These are phyloP conservation scores for Trachops cirrhosus DNA, from an alignment of 2,797 vertebrate species.

Conservation along the genomic window DNA sequence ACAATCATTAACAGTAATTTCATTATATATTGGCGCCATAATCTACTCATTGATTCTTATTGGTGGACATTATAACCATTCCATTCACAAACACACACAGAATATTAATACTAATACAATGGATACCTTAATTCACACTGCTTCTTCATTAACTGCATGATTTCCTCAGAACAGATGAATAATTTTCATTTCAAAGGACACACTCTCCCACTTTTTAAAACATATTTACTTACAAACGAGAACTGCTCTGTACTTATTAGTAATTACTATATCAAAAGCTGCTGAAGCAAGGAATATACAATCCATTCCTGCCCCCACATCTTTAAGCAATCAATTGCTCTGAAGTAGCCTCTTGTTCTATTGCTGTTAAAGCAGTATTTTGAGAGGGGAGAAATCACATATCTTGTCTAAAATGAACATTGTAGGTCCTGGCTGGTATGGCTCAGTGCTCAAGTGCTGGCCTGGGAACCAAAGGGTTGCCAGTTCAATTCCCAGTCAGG, in stretches of 20 bases:
- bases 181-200: slow-evolving; percentile 37
- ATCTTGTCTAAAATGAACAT: neutral
- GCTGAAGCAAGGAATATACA: neutral
- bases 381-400: neutral
- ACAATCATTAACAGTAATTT: neutral
- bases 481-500: too few relatives aligned
- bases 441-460: too few relatives aligned
- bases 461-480: too few relatives aligned
- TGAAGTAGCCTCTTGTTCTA: neutral
- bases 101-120: neutral
- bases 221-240: neutral
- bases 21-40: neutral
- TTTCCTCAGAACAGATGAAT: neutral
- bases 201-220: neutral
- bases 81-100: neutral
- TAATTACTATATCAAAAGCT: neutral
- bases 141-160: neutral
- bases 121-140: neutral
- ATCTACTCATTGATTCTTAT: neutral
- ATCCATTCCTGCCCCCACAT: neutral
- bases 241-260: neutral
- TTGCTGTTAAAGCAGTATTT: neutral
- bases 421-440: neutral
- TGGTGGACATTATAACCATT: neutral
- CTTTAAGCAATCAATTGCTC: neutral